A percentile compares a stretch with the other conserved stretches of the same genome.
Evolutionary conservation across 2,888 invertebrate species (phyloP).

Genomic region (Zygaena filipendulae): DNA sequence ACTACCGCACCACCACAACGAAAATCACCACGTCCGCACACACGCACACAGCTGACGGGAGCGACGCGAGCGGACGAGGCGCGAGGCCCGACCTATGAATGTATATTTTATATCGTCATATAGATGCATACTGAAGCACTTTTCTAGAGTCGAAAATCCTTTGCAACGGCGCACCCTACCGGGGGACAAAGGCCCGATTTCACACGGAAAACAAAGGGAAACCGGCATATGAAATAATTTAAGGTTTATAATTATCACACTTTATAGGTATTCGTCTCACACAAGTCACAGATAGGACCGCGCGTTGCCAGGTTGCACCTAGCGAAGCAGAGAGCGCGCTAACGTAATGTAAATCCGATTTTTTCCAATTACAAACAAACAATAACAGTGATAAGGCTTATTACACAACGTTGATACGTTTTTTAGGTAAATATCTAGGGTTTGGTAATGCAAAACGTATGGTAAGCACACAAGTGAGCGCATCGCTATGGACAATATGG

Average conservation of each 20-base stretch:
- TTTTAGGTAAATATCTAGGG: slow-evolving; percentile 23
- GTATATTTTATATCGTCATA: no score
- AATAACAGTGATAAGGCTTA: no score
- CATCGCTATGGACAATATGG: slow-evolving; percentile 28
- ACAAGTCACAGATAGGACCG: slow-evolving; percentile 31
- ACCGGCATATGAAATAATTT: slow-evolving; percentile 44
- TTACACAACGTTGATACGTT: slow-evolving; percentile 30
- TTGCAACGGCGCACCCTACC: slow-evolving; percentile 49
- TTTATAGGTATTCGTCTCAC: slow-evolving; percentile 24
- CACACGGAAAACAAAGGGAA: slow-evolving; percentile 61
- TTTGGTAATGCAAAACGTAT: slow-evolving; percentile 26
- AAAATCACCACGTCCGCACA: slow-evolving; percentile 48
- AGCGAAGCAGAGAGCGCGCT: slow-evolving; percentile 36
- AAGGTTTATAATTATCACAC: slow-evolving; percentile 33
- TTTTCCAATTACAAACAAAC: slow-evolving; percentile 27
- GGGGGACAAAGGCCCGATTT: slow-evolving; percentile 63
- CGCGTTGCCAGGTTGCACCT: slow-evolving; percentile 53
- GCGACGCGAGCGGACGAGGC: slow-evolving; percentile 55
- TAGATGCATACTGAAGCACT: slow-evolving; percentile 56
- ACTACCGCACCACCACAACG: slow-evolving; percentile 60
- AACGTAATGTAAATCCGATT: slow-evolving; percentile 46
- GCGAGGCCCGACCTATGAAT: slow-evolving; percentile 45
- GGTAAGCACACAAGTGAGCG: slow-evolving; percentile 28
- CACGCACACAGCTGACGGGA: slow-evolving; percentile 42
- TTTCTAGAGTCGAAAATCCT: slow-evolving; percentile 66